Evolutionary conservation across 2,113 vertebrate genomes (phyloP).

Genomic region (Lampris incognitus): DNA sequence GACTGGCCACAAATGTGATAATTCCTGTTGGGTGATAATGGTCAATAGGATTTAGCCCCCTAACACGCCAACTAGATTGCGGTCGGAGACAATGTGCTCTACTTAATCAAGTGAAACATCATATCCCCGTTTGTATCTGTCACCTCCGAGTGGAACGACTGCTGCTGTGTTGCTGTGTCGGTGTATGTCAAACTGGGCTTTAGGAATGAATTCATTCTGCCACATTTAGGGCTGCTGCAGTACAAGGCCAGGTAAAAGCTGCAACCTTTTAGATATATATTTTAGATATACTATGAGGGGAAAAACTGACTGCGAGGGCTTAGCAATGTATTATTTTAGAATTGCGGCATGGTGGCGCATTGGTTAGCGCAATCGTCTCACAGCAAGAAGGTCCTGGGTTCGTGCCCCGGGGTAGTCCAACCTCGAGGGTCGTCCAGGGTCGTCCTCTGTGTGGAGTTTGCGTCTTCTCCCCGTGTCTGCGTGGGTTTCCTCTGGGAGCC

Average conservation of each 20-base stretch:
- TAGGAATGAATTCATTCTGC: constrained; percentile 1
- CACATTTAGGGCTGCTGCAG: not conserved
- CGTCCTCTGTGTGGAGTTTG: no score
- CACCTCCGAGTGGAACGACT: not conserved
- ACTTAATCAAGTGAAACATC: not conserved
- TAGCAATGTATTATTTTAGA: no score
- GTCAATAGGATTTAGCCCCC: constrained; percentile 48
- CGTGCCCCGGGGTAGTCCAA: no score
- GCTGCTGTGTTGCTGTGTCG: not conserved
- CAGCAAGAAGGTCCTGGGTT: no score
- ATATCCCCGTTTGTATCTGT: constrained; percentile 6
- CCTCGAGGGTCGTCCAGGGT: no score
- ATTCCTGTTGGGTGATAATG: constrained; percentile 20
- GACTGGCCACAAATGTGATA: constrained; percentile 67
- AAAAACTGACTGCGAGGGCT: no score
- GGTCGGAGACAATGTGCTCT: constrained; percentile 31
- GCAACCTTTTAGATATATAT: no score
- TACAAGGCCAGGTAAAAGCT: not conserved
- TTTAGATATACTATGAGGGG: no score
- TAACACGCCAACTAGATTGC: constrained; percentile 38
- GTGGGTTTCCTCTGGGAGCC: no score
- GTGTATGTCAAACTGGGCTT: not conserved
- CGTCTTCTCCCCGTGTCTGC: no score
- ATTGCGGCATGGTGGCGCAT: no score
- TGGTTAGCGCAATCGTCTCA: no score